A percentile compares a stretch with the other conserved stretches of the same genome.
Conservation (phyloP, 2,888 invertebrate genomes). For the Apotomis capreana region DNA sequence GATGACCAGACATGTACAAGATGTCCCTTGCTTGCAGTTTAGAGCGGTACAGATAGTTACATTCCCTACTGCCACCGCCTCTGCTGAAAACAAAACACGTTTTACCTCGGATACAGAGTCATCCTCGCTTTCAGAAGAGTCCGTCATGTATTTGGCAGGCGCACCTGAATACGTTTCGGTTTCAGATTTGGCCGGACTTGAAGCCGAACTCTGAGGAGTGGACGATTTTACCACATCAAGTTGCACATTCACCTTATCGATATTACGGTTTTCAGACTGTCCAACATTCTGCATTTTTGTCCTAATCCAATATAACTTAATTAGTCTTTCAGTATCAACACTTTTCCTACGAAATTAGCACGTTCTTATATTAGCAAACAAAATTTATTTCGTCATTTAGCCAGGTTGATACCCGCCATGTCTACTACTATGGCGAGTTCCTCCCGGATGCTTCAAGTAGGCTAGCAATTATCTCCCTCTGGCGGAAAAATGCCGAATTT, state of each 20-base stretch:
- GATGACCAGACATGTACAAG: constrained; percentile 81
- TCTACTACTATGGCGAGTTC: constrained; percentile 90
- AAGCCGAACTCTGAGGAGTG: constrained; percentile 93
- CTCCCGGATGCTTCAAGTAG: constrained; percentile 86
- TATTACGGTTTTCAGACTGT: constrained; percentile 93
- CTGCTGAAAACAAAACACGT: constrained; percentile 82
- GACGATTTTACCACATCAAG: constrained; percentile 88
- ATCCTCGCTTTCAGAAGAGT: constrained; percentile 97
- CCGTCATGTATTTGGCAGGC: constrained; percentile 94
- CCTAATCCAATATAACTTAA: constrained; percentile 84
- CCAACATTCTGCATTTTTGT: constrained; percentile 96
- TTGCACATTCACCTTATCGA: constrained; percentile 90
- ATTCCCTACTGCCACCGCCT: constrained; percentile 82
- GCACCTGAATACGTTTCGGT: constrained; percentile 93
- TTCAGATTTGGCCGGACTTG: constrained; percentile 92
- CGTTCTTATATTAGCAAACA: constrained; percentile 83
- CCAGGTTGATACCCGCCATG: constrained; percentile 90
- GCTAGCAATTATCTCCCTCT: constrained; percentile 82
- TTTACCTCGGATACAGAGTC: constrained; percentile 98
- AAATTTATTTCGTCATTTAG: constrained; percentile 85
- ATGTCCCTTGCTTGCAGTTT: constrained; percentile 87
- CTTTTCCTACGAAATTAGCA: constrained; percentile 81
- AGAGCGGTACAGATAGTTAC: constrained; percentile 84
- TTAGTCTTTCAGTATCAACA: constrained; percentile 82
- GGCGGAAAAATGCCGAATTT: constrained; percentile 65